phyloP scores from a whole-genome alignment of 1,140 invertebrate species.

The Brevipalpus yothersi region DNA sequence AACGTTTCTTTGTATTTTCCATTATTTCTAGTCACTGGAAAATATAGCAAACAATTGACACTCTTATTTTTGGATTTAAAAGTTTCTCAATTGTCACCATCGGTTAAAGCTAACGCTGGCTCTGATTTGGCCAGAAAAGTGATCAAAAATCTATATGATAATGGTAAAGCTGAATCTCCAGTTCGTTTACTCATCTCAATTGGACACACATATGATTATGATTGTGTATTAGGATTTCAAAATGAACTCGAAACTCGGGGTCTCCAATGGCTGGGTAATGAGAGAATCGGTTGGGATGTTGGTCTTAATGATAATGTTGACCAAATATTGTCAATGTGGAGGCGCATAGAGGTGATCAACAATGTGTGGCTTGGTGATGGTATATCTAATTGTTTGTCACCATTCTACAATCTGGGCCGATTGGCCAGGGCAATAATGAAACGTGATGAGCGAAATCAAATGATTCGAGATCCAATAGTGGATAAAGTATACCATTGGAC shows the following conservation, averaged over 20 bases:
- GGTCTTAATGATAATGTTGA: slow-evolving; percentile 10
- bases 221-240: slow-evolving; percentile 7
- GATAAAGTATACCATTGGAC: slow-evolving; percentile 16
- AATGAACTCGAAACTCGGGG: slow-evolving; percentile 4
- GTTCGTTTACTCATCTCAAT: slow-evolving; percentile 7
- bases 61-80: slow-evolving; percentile 13
- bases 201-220: slow-evolving; percentile 8
- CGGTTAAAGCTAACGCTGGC: slow-evolving; percentile 10
- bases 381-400: slow-evolving; percentile 13
- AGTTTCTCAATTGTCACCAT: slow-evolving; percentile 4
- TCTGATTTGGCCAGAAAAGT: slow-evolving; percentile 9
- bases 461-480: not conserved
- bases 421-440: not conserved
- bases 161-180: not conserved
- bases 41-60: slow-evolving; percentile 5
- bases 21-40: not conserved
- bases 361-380: slow-evolving; percentile 16
- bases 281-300: slow-evolving; percentile 11
- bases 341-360: slow-evolving; percentile 1
- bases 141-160: slow-evolving; percentile 9
- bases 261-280: not conserved
- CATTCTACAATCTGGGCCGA: slow-evolving; percentile 9
- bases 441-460: slow-evolving; percentile 3
- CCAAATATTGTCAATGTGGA: slow-evolving; percentile 10
- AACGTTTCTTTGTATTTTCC: too few relatives aligned